Conservation (phyloP, 2,888 invertebrate species). For the Emesis furor region DNA sequence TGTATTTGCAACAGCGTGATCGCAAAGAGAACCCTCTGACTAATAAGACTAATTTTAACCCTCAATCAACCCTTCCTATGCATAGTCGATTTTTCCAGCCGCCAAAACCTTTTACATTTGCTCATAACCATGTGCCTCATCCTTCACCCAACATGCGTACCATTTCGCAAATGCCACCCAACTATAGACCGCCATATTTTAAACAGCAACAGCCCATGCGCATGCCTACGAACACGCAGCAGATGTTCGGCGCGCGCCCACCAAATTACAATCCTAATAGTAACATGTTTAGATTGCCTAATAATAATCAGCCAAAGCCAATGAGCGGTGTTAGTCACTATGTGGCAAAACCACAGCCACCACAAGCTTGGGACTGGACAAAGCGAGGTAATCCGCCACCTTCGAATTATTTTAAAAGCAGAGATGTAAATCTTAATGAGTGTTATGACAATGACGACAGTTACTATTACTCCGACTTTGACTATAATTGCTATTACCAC, state of each 20-base stretch:
- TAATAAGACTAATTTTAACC: neutral
- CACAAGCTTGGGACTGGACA: neutral
- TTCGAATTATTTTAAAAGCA: neutral
- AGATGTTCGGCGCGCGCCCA: neutral
- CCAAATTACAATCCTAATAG: neutral
- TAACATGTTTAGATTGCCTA: neutral
- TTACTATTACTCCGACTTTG: neutral
- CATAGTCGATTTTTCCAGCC: neutral
- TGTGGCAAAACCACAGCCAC: neutral
- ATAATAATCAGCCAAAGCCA: neutral
- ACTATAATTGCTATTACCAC: neutral
- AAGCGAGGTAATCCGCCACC: neutral
- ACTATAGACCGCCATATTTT: neutral
- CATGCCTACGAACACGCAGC: neutral
- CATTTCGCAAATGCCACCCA: neutral
- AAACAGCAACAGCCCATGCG: neutral
- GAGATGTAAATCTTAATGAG: neutral
- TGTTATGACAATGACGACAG: neutral
- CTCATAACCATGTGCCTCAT: neutral
- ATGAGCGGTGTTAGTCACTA: neutral
- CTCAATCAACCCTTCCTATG: neutral
- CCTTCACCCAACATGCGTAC: neutral
- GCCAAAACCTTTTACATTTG: neutral
- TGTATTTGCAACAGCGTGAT: conserved; percentile 34
- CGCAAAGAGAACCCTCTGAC: neutral